Percentiles rank a stretch among this genome's conserved stretches.
These are phyloP conservation scores for Ichneumoninae sp. DNA, from an alignment of 2,888 invertebrate genomes.

Conservation along the genomic window DNA sequence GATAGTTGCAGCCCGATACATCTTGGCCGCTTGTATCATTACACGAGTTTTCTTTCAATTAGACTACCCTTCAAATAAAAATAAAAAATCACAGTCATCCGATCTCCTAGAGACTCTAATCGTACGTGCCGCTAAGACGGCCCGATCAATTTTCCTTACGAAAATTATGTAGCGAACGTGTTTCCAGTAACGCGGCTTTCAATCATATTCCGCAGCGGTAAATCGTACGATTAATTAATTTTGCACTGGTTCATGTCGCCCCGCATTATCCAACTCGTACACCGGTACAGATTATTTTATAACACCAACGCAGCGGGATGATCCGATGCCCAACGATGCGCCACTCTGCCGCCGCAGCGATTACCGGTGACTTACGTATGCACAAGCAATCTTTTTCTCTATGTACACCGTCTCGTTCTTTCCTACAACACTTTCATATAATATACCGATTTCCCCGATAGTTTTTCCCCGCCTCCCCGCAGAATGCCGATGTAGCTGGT, in stretches of 20 bases:
- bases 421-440: conserved; percentile 30
- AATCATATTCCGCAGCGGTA: not conserved
- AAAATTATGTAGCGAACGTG: not conserved
- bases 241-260: not conserved
- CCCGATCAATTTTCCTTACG: not conserved
- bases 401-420: conserved; percentile 28
- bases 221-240: not conserved
- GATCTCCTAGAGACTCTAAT: not conserved
- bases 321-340: conserved; percentile 20
- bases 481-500: conserved; percentile 10
- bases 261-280: not conserved
- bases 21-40: not conserved
- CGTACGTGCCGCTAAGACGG: not conserved
- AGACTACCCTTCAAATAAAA: not conserved
- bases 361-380: conserved; percentile 81
- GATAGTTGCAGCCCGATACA: conserved; percentile 2
- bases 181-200: not conserved
- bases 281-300: conserved; percentile 18
- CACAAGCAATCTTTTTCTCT: conserved; percentile 70
- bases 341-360: conserved; percentile 66
- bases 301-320: not conserved
- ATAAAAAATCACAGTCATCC: not conserved
- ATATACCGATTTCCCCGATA: conserved; percentile 40
- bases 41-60: not conserved
- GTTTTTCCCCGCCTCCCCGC: conserved; percentile 27